Percentiles rank a stretch among this genome's conserved stretches.
phyloP scores from a whole-genome alignment of 2,113 vertebrate species.

The Spea multiplicata region DNA sequence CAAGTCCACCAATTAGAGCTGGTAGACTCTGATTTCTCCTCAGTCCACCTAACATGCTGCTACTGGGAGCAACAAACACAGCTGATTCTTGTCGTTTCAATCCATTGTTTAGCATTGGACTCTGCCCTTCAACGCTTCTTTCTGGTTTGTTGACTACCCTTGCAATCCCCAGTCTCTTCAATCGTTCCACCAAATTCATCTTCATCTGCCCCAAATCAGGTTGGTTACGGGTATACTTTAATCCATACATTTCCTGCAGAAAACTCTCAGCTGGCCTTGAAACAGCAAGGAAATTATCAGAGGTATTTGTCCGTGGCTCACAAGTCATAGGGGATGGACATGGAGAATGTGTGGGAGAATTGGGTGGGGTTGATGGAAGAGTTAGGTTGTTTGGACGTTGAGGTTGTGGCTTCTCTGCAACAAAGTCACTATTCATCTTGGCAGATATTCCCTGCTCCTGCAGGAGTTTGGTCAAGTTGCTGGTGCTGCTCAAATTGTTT shows the following conservation, averaged over 20 bases:
- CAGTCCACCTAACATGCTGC: conserved; percentile 82
- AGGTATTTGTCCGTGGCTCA: conserved; percentile 66
- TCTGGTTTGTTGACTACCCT: conserved; percentile 68
- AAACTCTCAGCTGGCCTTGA: conserved; percentile 94
- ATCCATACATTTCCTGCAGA: conserved; percentile 87
- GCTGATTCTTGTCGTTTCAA: conserved; percentile 69
- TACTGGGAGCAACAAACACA: conserved; percentile 77
- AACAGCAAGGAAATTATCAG: conserved; percentile 85
- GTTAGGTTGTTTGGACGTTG: conserved; percentile 53
- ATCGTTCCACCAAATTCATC: conserved; percentile 81
- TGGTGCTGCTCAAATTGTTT: conserved; percentile 68
- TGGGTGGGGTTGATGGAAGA: conserved; percentile 74
- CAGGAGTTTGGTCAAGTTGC: conserved; percentile 82
- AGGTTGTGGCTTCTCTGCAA: conserved; percentile 56
- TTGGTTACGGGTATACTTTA: conserved; percentile 68
- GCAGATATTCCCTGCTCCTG: conserved; percentile 92
- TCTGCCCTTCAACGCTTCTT: conserved; percentile 49
- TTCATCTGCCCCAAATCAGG: conserved; percentile 68
- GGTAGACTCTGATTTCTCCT: conserved; percentile 94
- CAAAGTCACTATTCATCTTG: conserved; percentile 70
- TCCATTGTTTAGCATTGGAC: conserved; percentile 46
- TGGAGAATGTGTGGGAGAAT: conserved; percentile 69
- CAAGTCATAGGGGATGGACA: conserved; percentile 70
- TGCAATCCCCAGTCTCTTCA: conserved; percentile 84
- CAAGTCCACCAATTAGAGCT: conserved; percentile 75